Percentiles rank a stretch among this genome's conserved stretches.
phyloP scores from a whole-genome alignment of 2,888 invertebrate genomes.

The Drosophila mimica region DNA sequence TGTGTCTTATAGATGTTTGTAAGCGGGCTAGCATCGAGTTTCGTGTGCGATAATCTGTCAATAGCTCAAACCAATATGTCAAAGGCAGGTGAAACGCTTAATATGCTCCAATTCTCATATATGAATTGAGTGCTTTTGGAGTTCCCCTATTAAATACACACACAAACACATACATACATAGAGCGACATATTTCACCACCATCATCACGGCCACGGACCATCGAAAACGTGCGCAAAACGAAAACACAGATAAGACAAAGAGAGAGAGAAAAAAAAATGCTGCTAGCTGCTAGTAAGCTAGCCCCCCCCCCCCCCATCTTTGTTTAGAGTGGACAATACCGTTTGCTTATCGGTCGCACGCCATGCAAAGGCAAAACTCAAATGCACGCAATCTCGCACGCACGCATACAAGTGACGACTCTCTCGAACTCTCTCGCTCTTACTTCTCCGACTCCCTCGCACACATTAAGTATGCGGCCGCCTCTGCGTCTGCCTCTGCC shows the following conservation, averaged over 20 bases:
- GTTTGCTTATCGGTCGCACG: conserved; percentile 69
- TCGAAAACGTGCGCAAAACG: conserved; percentile 75
- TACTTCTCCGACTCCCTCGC: background rate
- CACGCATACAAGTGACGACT: conserved; percentile 6
- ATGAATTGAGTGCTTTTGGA: conserved; percentile 13
- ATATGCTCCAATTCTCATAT: conserved; percentile 48
- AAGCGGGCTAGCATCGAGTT: background rate
- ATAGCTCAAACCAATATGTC: conserved; percentile 41
- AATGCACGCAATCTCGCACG: conserved; percentile 11
- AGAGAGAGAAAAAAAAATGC: conserved; percentile 34
- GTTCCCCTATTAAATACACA: background rate
- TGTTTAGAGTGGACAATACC: conserved; percentile 56
- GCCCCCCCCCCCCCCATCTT: background rate
- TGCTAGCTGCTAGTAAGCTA: conserved; percentile 25
- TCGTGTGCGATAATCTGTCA: conserved; percentile 9
- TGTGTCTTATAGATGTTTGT: background rate
- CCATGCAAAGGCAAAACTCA: conserved; percentile 34
- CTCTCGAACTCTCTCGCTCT: conserved; percentile 4
- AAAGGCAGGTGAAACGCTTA: conserved; percentile 50
- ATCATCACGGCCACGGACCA: conserved; percentile 39
- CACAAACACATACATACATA: conserved; percentile 9
- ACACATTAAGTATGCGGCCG: background rate
- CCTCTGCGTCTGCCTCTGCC: background rate
- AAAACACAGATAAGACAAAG: conserved; percentile 73
- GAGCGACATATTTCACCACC: conserved; percentile 55